Conservation (phyloP, 1,140 invertebrate species). For the Chymomyza costata region DNA sequence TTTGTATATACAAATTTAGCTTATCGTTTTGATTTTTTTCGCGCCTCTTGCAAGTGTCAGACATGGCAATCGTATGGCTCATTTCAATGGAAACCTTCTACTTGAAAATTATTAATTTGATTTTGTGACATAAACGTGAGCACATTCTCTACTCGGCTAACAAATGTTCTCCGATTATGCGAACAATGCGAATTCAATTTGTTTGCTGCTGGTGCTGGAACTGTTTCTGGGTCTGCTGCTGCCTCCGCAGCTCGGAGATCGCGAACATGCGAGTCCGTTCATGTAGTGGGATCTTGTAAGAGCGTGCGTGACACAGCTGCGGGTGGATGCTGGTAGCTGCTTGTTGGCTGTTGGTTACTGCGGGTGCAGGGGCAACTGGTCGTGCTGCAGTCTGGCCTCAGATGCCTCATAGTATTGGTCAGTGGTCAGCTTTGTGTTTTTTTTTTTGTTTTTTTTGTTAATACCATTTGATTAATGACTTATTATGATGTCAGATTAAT, state of each 20-base stretch:
- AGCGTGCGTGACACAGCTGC: conserved; percentile 22
- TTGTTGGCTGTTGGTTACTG: neutral
- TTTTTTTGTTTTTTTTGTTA: conserved; percentile 46
- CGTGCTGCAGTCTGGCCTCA: conserved; percentile 42
- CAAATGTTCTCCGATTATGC: conserved; percentile 57
- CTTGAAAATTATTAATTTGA: conserved; percentile 44
- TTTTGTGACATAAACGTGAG: conserved; percentile 65
- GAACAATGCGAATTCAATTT: conserved; percentile 71
- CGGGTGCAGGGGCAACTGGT: conserved; percentile 3
- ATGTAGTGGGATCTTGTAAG: conserved; percentile 12
- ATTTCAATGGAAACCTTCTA: conserved; percentile 34
- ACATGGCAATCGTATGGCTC: conserved; percentile 11
- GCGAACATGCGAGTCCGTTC: conserved; percentile 1
- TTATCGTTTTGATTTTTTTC: conserved; percentile 8
- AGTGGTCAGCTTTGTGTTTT: conserved; percentile 33
- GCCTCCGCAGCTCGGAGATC: conserved; percentile 23
- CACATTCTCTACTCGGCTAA: conserved; percentile 54
- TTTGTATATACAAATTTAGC: too few relatives aligned
- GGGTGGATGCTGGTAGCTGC: conserved; percentile 23
- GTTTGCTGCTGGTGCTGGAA: conserved; percentile 15
- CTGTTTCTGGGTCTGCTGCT: conserved; percentile 20
- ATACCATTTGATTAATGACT: conserved; percentile 67
- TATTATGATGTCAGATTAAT: conserved; percentile 75
- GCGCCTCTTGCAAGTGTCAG: conserved; percentile 33
- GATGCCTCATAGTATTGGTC: conserved; percentile 52